A percentile compares a stretch with the other conserved stretches of the same genome.
Conservation (phyloP, 2,888 invertebrate genomes). For the Rhagonycha lutea region DNA sequence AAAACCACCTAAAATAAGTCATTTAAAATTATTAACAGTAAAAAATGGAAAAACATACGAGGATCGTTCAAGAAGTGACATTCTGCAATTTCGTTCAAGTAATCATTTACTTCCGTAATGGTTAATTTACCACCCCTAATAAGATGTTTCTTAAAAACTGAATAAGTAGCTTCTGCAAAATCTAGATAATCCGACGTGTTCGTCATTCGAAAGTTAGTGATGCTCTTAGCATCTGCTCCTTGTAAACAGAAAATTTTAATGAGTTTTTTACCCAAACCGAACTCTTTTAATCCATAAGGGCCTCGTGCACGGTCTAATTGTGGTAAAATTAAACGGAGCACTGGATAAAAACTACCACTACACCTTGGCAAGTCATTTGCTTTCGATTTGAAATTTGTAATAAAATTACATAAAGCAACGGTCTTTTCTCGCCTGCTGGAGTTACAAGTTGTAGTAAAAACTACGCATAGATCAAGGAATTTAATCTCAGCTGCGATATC, state of each 20-base stretch:
- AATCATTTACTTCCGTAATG: slow-evolving; percentile 72
- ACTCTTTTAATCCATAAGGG: slow-evolving; percentile 83
- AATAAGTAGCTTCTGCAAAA: slow-evolving; percentile 80
- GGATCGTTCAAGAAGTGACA: slow-evolving; percentile 66
- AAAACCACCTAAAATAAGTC: slow-evolving; percentile 52
- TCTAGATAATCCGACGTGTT: slow-evolving; percentile 63
- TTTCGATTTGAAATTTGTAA: slow-evolving; percentile 56
- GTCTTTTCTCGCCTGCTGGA: slow-evolving; percentile 56
- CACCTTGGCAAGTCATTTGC: slow-evolving; percentile 47
- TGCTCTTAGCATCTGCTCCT: slow-evolving; percentile 61
- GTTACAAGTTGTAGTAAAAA: slow-evolving; percentile 65
- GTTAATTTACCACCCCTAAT: slow-evolving; percentile 58
- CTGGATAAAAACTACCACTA: slow-evolving; percentile 68
- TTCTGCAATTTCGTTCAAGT: slow-evolving; percentile 75
- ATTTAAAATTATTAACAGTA: not conserved
- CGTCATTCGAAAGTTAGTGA: slow-evolving; percentile 55
- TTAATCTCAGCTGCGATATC: slow-evolving; percentile 47
- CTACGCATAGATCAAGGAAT: slow-evolving; percentile 62
- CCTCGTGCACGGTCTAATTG: slow-evolving; percentile 77
- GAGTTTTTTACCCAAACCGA: slow-evolving; percentile 71
- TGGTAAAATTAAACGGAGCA: slow-evolving; percentile 80
- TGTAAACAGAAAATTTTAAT: slow-evolving; percentile 78
- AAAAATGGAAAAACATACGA: slow-evolving; percentile 51
- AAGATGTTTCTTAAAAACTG: slow-evolving; percentile 66
- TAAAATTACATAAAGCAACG: slow-evolving; percentile 56